A percentile compares a stretch with the other conserved stretches of the same genome.
phyloP scores from a whole-genome alignment of 2,113 vertebrate genomes.

The Pao palembangensis region DNA sequence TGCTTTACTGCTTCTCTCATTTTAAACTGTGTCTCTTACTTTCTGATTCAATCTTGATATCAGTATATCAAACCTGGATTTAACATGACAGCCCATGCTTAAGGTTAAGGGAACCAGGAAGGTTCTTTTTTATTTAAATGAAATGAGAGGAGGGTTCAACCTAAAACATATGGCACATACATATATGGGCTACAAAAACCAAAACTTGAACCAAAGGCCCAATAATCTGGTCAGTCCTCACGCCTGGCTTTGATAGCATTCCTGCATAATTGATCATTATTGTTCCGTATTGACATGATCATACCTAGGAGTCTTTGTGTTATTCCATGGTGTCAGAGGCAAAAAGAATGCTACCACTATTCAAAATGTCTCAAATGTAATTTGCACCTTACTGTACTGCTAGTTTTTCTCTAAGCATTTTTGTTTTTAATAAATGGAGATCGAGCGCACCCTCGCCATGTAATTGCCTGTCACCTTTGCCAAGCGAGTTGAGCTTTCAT shows the following conservation, averaged over 20 bases:
- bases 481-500: no score
- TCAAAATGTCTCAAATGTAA: slow-evolving; percentile 50
- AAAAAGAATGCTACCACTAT: slow-evolving; percentile 42
- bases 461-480: background rate
- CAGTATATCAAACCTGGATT: slow-evolving; percentile 8
- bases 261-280: slow-evolving; percentile 29
- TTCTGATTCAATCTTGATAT: background rate
- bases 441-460: slow-evolving; percentile 28
- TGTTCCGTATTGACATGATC: slow-evolving; percentile 41
- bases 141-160: background rate
- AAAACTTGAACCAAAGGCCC: slow-evolving; percentile 38
- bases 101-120: slow-evolving; percentile 3
- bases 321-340: slow-evolving; percentile 24
- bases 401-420: slow-evolving; percentile 66
- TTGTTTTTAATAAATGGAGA: slow-evolving; percentile 74
- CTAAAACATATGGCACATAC: slow-evolving; percentile 18
- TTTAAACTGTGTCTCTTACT: background rate
- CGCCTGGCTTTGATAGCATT: slow-evolving; percentile 36
- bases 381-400: slow-evolving; percentile 71
- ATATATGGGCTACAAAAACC: slow-evolving; percentile 10
- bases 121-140: background rate
- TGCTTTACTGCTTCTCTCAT: slow-evolving; percentile 18
- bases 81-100: slow-evolving; percentile 1
- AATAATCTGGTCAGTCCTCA: slow-evolving; percentile 16
- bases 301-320: slow-evolving; percentile 26